These are phyloP conservation scores for Anas capensis DNA, from an alignment of 2,797 vertebrate species.

Conservation along the genomic window DNA sequence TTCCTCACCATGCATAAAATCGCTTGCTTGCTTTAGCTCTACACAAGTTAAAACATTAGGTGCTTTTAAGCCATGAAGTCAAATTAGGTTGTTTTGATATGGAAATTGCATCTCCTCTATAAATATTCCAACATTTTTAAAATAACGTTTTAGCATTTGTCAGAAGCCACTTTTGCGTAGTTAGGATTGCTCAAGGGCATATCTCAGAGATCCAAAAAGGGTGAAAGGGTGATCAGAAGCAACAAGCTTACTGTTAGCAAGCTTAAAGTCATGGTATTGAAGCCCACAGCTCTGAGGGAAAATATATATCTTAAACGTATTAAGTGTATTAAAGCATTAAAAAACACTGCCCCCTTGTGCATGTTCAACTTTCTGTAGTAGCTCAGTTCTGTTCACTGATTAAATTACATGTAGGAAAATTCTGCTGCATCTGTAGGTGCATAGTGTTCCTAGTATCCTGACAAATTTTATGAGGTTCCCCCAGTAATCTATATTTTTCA, in stretches of 20 bases:
- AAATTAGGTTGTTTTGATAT: neutral
- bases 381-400: neutral
- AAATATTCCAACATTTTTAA: neutral
- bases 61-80: constrained; percentile 11
- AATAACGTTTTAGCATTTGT: neutral
- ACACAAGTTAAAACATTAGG: neutral
- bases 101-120: neutral
- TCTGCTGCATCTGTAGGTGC: neutral
- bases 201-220: neutral
- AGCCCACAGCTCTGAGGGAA: neutral
- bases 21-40: neutral
- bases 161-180: neutral
- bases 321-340: neutral
- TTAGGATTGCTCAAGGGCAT: neutral
- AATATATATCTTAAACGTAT: neutral
- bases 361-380: neutral
- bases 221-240: neutral
- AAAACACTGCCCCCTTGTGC: constrained; percentile 31
- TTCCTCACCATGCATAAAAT: neutral
- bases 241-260: neutral
- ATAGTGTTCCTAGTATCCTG: neutral
- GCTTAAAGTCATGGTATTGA: neutral
- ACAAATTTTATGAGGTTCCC: neutral
- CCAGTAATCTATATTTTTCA: neutral
- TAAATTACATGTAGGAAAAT: neutral